Percentiles rank a stretch among this genome's conserved stretches.
Evolutionary conservation across 2,113 vertebrate genomes (phyloP).

Genomic region (Lontra canadensis): DNA sequence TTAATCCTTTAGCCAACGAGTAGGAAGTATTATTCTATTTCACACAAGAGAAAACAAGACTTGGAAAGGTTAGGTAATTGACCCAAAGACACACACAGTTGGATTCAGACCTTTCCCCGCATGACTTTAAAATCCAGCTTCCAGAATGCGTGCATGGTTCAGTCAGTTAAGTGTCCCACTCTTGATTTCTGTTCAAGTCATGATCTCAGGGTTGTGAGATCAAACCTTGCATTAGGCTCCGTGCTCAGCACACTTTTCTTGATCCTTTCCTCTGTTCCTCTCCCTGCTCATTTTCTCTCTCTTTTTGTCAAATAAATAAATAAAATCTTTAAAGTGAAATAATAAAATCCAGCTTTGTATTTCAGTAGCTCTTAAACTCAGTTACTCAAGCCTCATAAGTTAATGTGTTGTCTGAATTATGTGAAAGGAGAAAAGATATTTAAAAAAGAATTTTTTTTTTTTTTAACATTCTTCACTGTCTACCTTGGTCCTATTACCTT

Average conservation of each 20-base stretch:
- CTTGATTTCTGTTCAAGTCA: neutral
- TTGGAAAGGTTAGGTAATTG: neutral
- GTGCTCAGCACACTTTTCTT: neutral
- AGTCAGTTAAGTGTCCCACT: neutral
- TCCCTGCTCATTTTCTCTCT: neutral
- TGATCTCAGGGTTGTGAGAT: neutral
- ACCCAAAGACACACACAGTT: neutral
- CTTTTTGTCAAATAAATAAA: neutral
- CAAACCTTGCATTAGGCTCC: neutral
- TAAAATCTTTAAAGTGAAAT: neutral
- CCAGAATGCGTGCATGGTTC: neutral
- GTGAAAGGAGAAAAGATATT: neutral
- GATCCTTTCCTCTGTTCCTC: neutral
- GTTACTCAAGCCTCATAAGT: neutral
- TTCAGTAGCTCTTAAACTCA: neutral
- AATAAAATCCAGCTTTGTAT: neutral
- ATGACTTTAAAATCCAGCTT: neutral
- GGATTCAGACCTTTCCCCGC: neutral
- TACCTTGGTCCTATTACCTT: neutral
- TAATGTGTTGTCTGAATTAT: conserved; percentile 8
- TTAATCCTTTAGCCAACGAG: neutral
- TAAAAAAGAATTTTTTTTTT: neutral
- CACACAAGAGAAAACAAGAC: neutral
- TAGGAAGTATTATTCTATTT: conserved; percentile 1
- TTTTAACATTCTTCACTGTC: neutral